A percentile compares a stretch with the other conserved stretches of the same genome.
These are phyloP conservation scores for Timema podura DNA, from an alignment of 2,888 invertebrate species.

Conservation along the genomic window DNA sequence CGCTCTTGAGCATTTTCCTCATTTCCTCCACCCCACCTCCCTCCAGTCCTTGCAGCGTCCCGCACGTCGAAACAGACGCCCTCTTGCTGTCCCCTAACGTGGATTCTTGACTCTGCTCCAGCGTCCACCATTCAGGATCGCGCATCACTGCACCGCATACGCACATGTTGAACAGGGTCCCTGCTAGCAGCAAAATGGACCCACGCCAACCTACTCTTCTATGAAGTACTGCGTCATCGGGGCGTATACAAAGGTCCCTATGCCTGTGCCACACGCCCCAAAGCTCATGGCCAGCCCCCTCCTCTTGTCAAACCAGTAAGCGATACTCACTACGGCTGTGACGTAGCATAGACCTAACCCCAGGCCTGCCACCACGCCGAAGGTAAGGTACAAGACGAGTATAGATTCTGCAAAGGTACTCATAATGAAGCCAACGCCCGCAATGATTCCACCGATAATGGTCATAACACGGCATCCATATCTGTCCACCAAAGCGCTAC, in stretches of 20 bases:
- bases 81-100: conserved; percentile 32
- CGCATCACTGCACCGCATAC: conserved; percentile 84
- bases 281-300: conserved; percentile 81
- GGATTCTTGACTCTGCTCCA: no score
- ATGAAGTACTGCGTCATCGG: conserved; percentile 78
- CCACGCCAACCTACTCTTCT: conserved; percentile 82
- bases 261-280: conserved; percentile 84
- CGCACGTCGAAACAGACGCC: conserved; percentile 46
- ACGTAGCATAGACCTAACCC: conserved; percentile 83
- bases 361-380: conserved; percentile 78
- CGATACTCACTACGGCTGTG: conserved; percentile 85
- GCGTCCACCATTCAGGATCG: conserved; percentile 85
- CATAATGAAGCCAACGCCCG: conserved; percentile 66
- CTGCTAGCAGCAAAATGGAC: conserved; percentile 73
- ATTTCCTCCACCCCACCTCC: conserved; percentile 60
- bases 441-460: conserved; percentile 44
- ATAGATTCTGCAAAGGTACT: conserved; percentile 64
- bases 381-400: conserved; percentile 76
- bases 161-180: conserved; percentile 77
- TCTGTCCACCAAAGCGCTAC: conserved; percentile 79
- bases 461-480: conserved; percentile 64
- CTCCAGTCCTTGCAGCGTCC: conserved; percentile 51
- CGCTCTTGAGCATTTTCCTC: conserved; percentile 64
- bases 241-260: conserved; percentile 84
- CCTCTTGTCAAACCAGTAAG: conserved; percentile 89